These are phyloP conservation scores for Synergus japonicus DNA, from an alignment of 2,888 invertebrate species.

Conservation along the genomic window DNA sequence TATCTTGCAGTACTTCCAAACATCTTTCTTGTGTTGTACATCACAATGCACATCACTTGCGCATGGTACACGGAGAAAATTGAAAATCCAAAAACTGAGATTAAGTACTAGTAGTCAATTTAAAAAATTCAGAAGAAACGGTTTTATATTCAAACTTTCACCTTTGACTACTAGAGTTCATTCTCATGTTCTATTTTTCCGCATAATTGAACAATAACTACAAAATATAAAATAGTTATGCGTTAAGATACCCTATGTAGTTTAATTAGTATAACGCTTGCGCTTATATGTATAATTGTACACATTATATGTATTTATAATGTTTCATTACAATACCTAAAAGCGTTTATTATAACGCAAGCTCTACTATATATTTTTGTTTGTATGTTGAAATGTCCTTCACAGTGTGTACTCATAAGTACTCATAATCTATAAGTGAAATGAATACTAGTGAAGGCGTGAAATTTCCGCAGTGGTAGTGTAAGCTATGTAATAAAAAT, in stretches of 20 bases:
- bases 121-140: too few relatives aligned
- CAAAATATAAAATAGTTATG: conserved; percentile 62
- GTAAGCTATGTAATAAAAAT: neutral
- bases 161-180: too few relatives aligned
- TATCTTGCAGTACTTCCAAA: conserved; percentile 33
- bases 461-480: neutral
- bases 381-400: neutral
- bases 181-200: neutral
- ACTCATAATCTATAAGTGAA: neutral
- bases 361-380: neutral
- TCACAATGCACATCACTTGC: conserved; percentile 46
- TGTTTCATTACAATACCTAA: neutral
- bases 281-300: conserved; percentile 34
- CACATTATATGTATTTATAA: conserved; percentile 15
- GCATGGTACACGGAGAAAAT: conserved; percentile 14
- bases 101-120: too few relatives aligned
- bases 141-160: too few relatives aligned
- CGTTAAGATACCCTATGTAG: conserved; percentile 49
- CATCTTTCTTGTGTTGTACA: conserved; percentile 48
- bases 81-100: too few relatives aligned
- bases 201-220: conserved; percentile 58
- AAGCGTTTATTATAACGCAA: neutral
- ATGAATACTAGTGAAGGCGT: neutral
- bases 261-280: conserved; percentile 4
- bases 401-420: neutral